These are phyloP conservation scores for Agrotis puta DNA, from an alignment of 2,888 invertebrate genomes.

Conservation along the genomic window DNA sequence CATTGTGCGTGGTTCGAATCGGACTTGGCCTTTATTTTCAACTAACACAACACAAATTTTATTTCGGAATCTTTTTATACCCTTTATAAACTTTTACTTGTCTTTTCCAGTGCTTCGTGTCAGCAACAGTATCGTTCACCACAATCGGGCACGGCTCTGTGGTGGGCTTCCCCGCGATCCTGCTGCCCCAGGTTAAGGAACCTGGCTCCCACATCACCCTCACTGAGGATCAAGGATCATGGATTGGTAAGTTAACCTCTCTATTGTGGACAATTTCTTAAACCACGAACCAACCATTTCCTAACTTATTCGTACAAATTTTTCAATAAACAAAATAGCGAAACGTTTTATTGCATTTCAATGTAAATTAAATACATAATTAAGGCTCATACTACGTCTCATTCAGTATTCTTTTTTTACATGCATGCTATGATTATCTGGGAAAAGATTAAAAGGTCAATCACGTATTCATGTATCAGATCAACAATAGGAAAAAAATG, in stretches of 20 bases:
- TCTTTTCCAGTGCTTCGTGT: slow-evolving; percentile 77
- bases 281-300: no score
- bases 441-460: neutral
- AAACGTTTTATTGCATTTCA: neutral
- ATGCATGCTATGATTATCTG: neutral
- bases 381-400: neutral
- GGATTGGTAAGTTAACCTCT: slow-evolving; percentile 72
- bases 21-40: no score
- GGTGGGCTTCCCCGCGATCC: slow-evolving; percentile 89
- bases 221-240: slow-evolving; percentile 83
- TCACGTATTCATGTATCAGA: neutral
- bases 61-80: no score
- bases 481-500: slow-evolving; percentile 15
- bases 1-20: no score
- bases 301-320: no score
- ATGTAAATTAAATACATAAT: slow-evolving; percentile 3
- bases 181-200: slow-evolving; percentile 89
- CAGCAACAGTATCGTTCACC: slow-evolving; percentile 75
- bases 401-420: slow-evolving; percentile 1
- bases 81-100: neutral
- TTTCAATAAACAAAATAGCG: no score
- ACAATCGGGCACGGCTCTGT: slow-evolving; percentile 75
- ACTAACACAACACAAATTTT: no score
- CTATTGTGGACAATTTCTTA: no score
- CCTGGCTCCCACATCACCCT: slow-evolving; percentile 74